Percentiles rank a stretch among this genome's conserved stretches.
Conservation (phyloP, 2,113 vertebrate species). For the Morone chrysops region DNA sequence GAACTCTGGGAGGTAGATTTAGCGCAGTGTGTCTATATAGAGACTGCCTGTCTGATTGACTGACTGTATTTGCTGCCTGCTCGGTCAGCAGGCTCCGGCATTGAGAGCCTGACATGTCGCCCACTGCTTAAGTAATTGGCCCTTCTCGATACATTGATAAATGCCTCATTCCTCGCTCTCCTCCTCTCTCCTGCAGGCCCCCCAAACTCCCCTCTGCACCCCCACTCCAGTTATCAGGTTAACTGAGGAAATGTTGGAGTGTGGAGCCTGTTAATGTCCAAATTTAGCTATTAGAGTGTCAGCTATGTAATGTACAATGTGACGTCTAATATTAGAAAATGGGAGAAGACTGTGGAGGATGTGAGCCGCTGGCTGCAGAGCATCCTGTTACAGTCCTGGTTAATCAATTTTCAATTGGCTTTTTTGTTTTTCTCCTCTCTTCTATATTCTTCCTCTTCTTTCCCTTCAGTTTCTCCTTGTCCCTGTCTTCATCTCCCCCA, state of each 20-base stretch:
- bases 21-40: background rate
- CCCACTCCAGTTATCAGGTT: background rate
- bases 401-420: slow-evolving; percentile 29
- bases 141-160: slow-evolving; percentile 42
- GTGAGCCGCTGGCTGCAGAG: background rate
- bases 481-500: too few relatives aligned
- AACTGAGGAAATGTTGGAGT: background rate
- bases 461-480: background rate
- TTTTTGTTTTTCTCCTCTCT: background rate
- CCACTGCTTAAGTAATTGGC: slow-evolving; percentile 66
- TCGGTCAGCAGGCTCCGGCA: slow-evolving; percentile 55
- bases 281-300: background rate
- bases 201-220: background rate
- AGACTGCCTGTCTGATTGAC: slow-evolving; percentile 32
- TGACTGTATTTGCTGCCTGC: slow-evolving; percentile 48
- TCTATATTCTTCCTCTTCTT: too few relatives aligned
- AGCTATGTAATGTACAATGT: background rate
- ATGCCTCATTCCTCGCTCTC: slow-evolving; percentile 23
- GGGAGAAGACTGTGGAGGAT: background rate
- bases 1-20: slow-evolving; percentile 24
- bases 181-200: background rate
- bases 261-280: background rate
- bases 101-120: slow-evolving; percentile 4
- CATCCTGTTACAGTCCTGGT: background rate
- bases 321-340: slow-evolving; percentile 4